Evolutionary conservation across 2,888 invertebrate genomes (phyloP).

Genomic region (Zonitis immaculata): DNA sequence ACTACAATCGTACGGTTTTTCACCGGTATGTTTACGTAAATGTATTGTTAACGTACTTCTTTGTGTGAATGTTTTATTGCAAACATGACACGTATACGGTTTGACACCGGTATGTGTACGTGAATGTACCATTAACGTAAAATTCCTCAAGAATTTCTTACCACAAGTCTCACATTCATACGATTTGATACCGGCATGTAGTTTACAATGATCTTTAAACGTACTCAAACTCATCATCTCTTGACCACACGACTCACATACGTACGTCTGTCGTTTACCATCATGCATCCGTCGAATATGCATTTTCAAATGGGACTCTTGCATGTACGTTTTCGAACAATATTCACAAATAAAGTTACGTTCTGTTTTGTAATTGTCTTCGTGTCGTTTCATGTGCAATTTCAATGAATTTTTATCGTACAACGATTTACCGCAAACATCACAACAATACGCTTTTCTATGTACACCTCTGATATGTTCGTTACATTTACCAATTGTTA

Average conservation of each 20-base stretch:
- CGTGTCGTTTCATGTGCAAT: constrained; percentile 34
- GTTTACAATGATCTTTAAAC: constrained; percentile 35
- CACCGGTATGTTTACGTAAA: constrained; percentile 8
- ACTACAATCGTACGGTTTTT: constrained; percentile 4
- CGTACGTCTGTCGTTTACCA: constrained; percentile 27
- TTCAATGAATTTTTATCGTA: constrained; percentile 21
- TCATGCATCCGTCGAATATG: constrained; percentile 33
- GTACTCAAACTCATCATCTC: constrained; percentile 34
- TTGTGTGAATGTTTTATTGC: constrained; percentile 50
- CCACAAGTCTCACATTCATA: constrained; percentile 50
- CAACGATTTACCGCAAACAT: not conserved
- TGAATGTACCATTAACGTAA: constrained; percentile 29
- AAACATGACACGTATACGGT: constrained; percentile 48
- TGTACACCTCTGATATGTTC: not conserved
- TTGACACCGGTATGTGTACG: constrained; percentile 39
- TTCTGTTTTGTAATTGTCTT: constrained; percentile 23
- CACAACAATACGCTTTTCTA: not conserved
- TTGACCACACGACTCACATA: constrained; percentile 35
- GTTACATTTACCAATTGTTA: constrained; percentile 31
- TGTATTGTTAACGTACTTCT: constrained; percentile 50
- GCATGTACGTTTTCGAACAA: constrained; percentile 37
- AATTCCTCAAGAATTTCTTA: constrained; percentile 45
- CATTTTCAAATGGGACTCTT: constrained; percentile 31
- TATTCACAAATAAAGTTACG: constrained; percentile 41
- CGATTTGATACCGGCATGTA: constrained; percentile 39